Evolutionary conservation across 2,888 invertebrate genomes (phyloP), one percentile per base, ranked within the genome.

Genomic region (Tachina lurida): DNA sequence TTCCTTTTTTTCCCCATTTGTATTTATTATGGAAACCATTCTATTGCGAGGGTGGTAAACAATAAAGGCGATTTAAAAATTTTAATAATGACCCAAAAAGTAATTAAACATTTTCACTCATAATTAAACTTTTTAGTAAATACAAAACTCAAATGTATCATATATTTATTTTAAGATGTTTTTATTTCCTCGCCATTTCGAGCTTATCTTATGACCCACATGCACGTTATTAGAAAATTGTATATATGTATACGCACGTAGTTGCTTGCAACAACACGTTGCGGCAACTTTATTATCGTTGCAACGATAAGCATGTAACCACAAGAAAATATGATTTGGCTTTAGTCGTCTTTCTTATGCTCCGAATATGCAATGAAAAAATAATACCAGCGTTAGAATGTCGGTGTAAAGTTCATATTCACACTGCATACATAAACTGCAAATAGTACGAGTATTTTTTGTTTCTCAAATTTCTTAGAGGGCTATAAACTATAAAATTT

Each of bases 241-340:
- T 82, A 39, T 71, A 65, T 58, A 77, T 71, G 58, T 49, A 73
- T 67, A 67, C 60, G 71, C 79, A 79, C 79, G 83, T 83, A 79
- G 62, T 71, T 19, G 52, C 47, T 76, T 67, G 82, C 79, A 83
- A 71, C 79, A 86, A 80, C 86, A 83, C 83, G 76, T 83, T 83
- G 67, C 54, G 67, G 79, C 79, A 86, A 86, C 83, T 86, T 86
- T 86, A 86, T 83, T 86, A 86, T 79, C 86, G 65, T 83, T 79
- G 83, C 86, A 75, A 83, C 76, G 86, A 82, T 83, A 82, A 86
- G 73, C 75, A 73, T 79, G 83, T 67, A 86, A 83, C 86, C 86
- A 56, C 76, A 86, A 79, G 79, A 86, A 86, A 86, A 86, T 86
- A 86, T 83, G 86, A 86, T 86, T 79, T 86, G 82, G 79, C 62